Evolutionary conservation across 2,113 vertebrate species (phyloP).

Genomic region (Podarcis raffonei): DNA sequence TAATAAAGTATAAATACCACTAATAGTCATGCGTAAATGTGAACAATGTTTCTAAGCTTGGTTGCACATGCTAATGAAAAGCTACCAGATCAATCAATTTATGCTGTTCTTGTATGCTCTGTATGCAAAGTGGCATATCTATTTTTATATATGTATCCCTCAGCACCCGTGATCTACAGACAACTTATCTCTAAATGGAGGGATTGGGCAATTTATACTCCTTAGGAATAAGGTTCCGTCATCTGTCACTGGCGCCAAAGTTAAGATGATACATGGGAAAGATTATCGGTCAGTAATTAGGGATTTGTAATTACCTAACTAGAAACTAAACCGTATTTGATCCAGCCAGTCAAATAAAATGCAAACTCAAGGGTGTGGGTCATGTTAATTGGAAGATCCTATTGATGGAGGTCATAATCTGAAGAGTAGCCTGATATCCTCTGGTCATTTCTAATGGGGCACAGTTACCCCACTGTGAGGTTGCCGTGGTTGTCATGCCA

Average conservation of each 20-base stretch:
- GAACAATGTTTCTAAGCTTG: not conserved
- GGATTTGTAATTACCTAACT: conserved; percentile 87
- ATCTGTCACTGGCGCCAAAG: conserved; percentile 67
- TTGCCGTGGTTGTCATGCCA: conserved; percentile 30
- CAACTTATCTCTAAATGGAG: conserved; percentile 52
- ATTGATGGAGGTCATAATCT: conserved; percentile 68
- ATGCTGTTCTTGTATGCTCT: conserved; percentile 15
- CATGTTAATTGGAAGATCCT: conserved; percentile 48
- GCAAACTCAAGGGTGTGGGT: not conserved
- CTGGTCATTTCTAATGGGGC: conserved; percentile 64
- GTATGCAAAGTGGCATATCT: conserved; percentile 40
- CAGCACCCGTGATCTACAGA: conserved; percentile 40
- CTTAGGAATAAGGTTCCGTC: conserved; percentile 52
- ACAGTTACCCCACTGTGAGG: conserved; percentile 44
- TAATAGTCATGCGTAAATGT: not conserved
- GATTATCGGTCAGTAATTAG: conserved; percentile 82
- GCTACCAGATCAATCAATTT: not conserved
- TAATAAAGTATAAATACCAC: not conserved
- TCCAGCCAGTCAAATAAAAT: conserved; percentile 62
- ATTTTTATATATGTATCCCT: conserved; percentile 46
- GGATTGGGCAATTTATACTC: conserved; percentile 53
- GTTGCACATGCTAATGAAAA: not conserved
- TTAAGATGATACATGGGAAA: conserved; percentile 75
- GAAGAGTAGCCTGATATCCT: conserved; percentile 71
- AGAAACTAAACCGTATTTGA: conserved; percentile 76